Evolutionary conservation across 1,140 invertebrate genomes (phyloP).

Genomic region (Dolichoris vasculosae): DNA sequence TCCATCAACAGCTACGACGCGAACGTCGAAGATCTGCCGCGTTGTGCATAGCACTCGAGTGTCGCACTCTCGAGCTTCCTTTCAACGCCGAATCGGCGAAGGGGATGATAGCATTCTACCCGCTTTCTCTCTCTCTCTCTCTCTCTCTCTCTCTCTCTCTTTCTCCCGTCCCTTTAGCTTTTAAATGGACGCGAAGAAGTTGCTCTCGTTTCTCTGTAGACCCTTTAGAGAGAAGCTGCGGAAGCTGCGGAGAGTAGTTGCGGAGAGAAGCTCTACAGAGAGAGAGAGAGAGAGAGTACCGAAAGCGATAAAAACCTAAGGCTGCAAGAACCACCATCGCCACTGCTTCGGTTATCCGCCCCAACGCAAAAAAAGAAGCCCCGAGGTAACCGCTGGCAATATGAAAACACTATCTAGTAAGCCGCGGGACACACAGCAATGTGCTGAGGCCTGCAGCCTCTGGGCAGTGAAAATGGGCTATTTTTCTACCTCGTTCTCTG

Average conservation of each 20-base stretch:
- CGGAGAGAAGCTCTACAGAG: background rate
- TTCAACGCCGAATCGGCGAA: conserved; percentile 5
- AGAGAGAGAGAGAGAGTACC: background rate
- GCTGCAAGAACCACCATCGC: background rate
- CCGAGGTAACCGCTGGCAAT: conserved; percentile 53
- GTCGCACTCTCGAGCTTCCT: background rate
- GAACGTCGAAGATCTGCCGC: too few relatives aligned
- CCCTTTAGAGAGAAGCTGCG: too few relatives aligned
- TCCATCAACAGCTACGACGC: background rate
- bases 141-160: background rate
- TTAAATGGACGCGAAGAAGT: conserved; percentile 1
- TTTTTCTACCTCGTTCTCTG: background rate
- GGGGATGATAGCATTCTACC: background rate
- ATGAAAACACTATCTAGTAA: conserved; percentile 69
- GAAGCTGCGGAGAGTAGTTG: background rate
- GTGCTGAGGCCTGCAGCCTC: conserved; percentile 62
- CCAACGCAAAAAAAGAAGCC: conserved; percentile 16
- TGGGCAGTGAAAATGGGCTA: conserved; percentile 6
- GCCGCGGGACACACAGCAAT: conserved; percentile 67
- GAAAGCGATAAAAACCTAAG: conserved; percentile 19
- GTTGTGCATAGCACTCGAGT: background rate
- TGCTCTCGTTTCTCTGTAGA: background rate
- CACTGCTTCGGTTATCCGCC: background rate
- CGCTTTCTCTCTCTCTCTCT: background rate
- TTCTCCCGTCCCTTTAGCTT: background rate